Evolutionary conservation across 2,888 invertebrate species (phyloP), one percentile per base, ranked within the genome.

Genomic region (Odontothrips loti): DNA sequence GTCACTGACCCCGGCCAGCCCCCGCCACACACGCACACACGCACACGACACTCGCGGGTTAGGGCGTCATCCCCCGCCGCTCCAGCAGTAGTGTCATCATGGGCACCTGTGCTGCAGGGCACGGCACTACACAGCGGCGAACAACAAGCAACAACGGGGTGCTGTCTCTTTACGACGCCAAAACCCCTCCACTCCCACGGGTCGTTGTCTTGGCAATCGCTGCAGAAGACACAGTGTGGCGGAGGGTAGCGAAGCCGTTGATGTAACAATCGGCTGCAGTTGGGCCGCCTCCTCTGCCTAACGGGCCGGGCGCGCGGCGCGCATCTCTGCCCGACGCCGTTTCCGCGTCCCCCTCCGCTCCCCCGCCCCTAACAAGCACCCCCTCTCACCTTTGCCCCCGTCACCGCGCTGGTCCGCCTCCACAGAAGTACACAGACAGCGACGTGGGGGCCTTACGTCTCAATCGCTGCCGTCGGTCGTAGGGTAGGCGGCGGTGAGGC

Each of bases 191-290:
- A 6, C 34, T 43, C 34, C 34, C 6, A 2, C 34, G 34, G 34
- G 34, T 43, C 34, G 34, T 43, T 43, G 34, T 43, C 34, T 43
- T 43, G 34, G 34, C 34, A 2, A 43, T 43, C 34, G 34, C 34
- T 43, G 34, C 34, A 6, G 34, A 43, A n/a, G n/a, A n/a, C n/a
- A n/a, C n/a, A n/a, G n/a, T n/a, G n/a, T n/a, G 34, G 34, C 34
- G 34, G 34, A 43, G 34, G 34, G 34, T 43, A 43, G 34, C 34
- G 6, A 43, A 43, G 68, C 68, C 23, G 68, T 27, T 75, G 68
- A 75, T 75, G 68, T 75, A 75, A 75, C 68, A 75, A 75, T 75
- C 68, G 68, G 23, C 68, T n/a, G 68, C 68, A 1, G 23, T n/a
- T n/a, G 2, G 3, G 6, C 34, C 6, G 34, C 34, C 34, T 43